phyloP scores from a whole-genome alignment of 1,140 invertebrate genomes.

The Tenebrio molitor region DNA sequence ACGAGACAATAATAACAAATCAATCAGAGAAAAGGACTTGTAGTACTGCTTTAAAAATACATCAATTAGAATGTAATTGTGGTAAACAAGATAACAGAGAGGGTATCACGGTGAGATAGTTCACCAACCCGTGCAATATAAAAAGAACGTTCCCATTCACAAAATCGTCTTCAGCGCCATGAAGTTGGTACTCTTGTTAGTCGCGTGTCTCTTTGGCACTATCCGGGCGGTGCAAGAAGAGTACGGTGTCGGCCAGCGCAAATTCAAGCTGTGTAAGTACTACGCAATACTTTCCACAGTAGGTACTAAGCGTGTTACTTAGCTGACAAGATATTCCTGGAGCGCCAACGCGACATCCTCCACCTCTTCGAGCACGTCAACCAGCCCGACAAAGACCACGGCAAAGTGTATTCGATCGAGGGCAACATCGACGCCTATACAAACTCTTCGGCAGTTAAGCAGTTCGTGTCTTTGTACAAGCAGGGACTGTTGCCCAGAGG shows the following conservation, averaged over 20 bases:
- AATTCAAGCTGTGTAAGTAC: slow-evolving; percentile 25
- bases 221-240: neutral
- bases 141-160: neutral
- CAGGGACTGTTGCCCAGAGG: slow-evolving; percentile 64
- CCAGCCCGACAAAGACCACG: slow-evolving; percentile 67
- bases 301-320: too few species aligned
- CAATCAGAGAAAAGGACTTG: too few species aligned
- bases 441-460: slow-evolving; percentile 61
- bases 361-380: slow-evolving; percentile 73
- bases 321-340: slow-evolving; percentile 63
- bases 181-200: neutral
- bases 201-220: neutral
- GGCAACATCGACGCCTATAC: slow-evolving; percentile 68
- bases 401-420: slow-evolving; percentile 70
- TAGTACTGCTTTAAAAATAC: neutral
- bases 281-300: too few species aligned
- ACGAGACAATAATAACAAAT: too few species aligned
- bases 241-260: slow-evolving; percentile 7
- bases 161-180: neutral
- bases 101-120: neutral
- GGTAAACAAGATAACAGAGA: slow-evolving; percentile 17
- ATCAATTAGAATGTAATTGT: neutral
- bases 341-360: slow-evolving; percentile 72
- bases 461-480: slow-evolving; percentile 58
- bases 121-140: slow-evolving; percentile 7